Evolutionary conservation across 35 echinoderm and acorn worm species (phyloP), one percentile per base, ranked within the genome.

Genomic region (Patiria miniata): DNA sequence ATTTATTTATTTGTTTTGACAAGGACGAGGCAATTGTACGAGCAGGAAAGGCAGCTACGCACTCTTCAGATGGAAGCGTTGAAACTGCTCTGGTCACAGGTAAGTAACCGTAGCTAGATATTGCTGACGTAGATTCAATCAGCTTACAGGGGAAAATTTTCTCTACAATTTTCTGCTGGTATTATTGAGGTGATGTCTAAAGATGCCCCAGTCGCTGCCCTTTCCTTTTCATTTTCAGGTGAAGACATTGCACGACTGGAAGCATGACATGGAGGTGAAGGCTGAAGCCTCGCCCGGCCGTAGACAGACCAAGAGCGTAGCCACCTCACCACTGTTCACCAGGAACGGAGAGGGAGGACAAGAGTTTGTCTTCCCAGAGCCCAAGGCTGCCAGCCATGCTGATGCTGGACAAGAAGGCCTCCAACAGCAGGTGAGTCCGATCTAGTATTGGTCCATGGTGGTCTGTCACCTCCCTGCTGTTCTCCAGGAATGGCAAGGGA

Each of bases 41-140:
- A 89, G 55, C 93, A 95, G 51, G 93, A 95, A 81, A 95, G 91
- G 44, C 89, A 95, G 60, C 73, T 95, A 6, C 87, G 93, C 36
- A 86, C 51, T 29, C 78, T 95, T 12, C 93, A 95, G 55, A 95
- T 95, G 93, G 93, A 95, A 40, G 93, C 93, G 8, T 47, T 95
- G 40, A 95, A 95, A 79, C 77, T 95, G 19, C 93, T 95, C 1
- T 95, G 93, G 93, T 88, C 88, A 38, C 93, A 95, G 86, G 93
- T 95, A 52, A 59, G 61, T 19, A 1, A 56, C 18, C 37, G n/a
- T n/a, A n/a, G n/a, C 34, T 29, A 19, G 16, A 29, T 12, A 10
- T 78, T n/a, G n/a, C n/a, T n/a, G n/a, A n/a, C n/a, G n/a, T n/a
- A n/a, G n/a, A n/a, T n/a, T n/a, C n/a, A n/a, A n/a, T n/a, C n/a